Percentiles rank a stretch among this genome's conserved stretches.
phyloP scores from a whole-genome alignment of 2,888 invertebrate genomes.

The Nudaria mundana region DNA sequence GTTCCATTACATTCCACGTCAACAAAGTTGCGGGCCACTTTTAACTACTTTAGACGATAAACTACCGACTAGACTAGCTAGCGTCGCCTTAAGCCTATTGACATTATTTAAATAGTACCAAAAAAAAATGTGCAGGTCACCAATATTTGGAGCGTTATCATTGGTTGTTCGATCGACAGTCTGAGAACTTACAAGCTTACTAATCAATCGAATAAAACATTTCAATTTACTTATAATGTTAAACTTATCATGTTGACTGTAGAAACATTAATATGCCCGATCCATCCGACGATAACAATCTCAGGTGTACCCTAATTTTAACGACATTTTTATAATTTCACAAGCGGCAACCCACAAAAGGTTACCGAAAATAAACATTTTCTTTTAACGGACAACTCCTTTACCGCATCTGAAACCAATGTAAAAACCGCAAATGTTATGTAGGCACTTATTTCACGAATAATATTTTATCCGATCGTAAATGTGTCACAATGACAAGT shows the following conservation, averaged over 20 bases:
- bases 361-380: constrained; percentile 30
- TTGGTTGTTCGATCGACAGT: no score
- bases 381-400: constrained; percentile 31
- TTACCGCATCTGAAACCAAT: constrained; percentile 17
- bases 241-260: constrained; percentile 24
- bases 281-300: constrained; percentile 33
- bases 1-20: no score
- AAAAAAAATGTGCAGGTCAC: no score
- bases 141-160: no score
- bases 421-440: constrained; percentile 27
- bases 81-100: no score
- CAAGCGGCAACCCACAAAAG: constrained; percentile 40
- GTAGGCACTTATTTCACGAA: constrained; percentile 25
- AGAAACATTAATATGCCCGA: constrained; percentile 36
- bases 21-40: no score
- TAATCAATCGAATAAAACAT: constrained; percentile 34
- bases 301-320: constrained; percentile 32
- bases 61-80: no score
- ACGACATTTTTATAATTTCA: constrained; percentile 37
- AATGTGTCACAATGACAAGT: constrained; percentile 3
- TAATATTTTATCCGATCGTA: constrained; percentile 17
- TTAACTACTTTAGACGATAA: no score
- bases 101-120: no score
- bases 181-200: constrained; percentile 31
- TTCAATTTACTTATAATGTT: constrained; percentile 33